phyloP scores from a whole-genome alignment of 2,113 vertebrate species.

The Ammodytes marinus region DNA sequence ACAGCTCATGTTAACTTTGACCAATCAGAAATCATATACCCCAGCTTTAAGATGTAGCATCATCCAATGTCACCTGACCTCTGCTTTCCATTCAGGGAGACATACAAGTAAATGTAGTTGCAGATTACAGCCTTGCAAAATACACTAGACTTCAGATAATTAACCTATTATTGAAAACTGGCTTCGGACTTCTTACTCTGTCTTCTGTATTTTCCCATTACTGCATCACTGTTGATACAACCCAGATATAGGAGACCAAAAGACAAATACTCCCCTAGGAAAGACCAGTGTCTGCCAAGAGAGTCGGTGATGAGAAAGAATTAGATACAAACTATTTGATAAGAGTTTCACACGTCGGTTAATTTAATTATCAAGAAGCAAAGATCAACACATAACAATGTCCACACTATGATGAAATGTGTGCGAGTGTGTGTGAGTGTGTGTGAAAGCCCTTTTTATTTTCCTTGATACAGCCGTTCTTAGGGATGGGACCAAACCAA shows the following conservation, averaged over 20 bases:
- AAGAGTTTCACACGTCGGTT: not conserved
- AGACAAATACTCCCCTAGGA: not conserved
- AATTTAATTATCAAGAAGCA: not conserved
- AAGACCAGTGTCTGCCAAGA: not conserved
- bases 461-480: too few species aligned
- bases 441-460: too few species aligned
- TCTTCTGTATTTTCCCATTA: too few species aligned
- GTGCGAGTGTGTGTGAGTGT: too few species aligned
- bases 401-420: too few species aligned
- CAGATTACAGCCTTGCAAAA: not conserved
- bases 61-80: conserved; percentile 12
- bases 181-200: too few species aligned
- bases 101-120: not conserved
- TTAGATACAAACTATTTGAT: too few species aligned
- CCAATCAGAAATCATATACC: too few species aligned
- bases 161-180: not conserved
- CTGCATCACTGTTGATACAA: not conserved
- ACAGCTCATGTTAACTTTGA: too few species aligned
- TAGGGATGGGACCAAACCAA: too few species aligned
- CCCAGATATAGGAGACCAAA: not conserved
- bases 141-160: not conserved
- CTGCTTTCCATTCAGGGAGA: conserved; percentile 11
- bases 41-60: conserved; percentile 1
- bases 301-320: not conserved
- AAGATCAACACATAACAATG: not conserved